Base-by-base conservation (phyloP, 2,113 vertebrate genomes). In the Xenus cinereus region DNA sequence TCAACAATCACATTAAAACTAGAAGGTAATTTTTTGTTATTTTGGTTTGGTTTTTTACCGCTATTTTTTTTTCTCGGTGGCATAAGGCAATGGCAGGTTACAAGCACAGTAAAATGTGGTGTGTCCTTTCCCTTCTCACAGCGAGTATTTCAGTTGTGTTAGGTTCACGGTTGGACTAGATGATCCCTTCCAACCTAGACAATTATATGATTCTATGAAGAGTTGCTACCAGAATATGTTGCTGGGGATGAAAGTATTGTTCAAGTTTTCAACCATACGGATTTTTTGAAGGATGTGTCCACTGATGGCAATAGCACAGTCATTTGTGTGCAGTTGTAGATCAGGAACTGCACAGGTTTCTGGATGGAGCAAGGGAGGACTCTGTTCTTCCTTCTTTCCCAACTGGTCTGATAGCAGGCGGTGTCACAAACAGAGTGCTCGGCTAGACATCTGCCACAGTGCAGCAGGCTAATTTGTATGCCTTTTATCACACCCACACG, bases 401-500 rank as follows among this genome's bases (percentile, higher is more conserved):
- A 0, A 10, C 51, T 5, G 2, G 10, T 86, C 41, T 81, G 84
- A n/a, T 74, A 43, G 64, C 69, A 75, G 76, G 72, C 6, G 0
- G 64, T 72, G 89, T 87, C 56, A 48, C 72, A 74, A 56, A n/a
- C 20, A 17, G 21, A 30, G 43, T 10, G 69, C 73, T 84, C 9
- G 7, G 64, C 91, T 32, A 84, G 93, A 87, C 94, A 77, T 93
- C 80, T 92, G 91, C 73, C 67, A 14, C 56, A 32, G 74, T 59
- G 56, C 94, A 87, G 86, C 22, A 69, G 15, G 80, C 4, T 16
- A 56, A 68, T 79, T 56, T 4, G 0, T 41, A 46, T 71, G 48
- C 73, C 60, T 91, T 93, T 94, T 69, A 94, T 95, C 87, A 87
- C 91, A 66, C 93, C 80, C 83, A 89, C 90, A 23, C 7, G 0